A percentile compares a stretch with the other conserved stretches of the same genome.
These are phyloP conservation scores for Eudemis profundana DNA, from an alignment of 2,888 invertebrate species.

Conservation along the genomic window DNA sequence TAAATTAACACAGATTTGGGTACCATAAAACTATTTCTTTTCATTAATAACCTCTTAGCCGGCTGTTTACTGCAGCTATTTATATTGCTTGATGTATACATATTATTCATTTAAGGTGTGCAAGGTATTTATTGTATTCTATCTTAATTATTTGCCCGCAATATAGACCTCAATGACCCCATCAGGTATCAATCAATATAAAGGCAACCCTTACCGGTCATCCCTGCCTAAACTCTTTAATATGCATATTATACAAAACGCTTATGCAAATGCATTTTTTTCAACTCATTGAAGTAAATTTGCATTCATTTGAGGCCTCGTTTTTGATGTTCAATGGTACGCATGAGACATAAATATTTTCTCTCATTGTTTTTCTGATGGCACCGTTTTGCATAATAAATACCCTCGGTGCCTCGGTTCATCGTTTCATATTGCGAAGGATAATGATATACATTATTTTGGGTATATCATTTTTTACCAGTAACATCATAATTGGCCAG, in stretches of 20 bases:
- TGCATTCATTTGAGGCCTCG: conserved; percentile 75
- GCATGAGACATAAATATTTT: conserved; percentile 76
- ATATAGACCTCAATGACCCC: not conserved
- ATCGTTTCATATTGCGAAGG: conserved; percentile 29
- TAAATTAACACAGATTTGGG: too few relatives aligned
- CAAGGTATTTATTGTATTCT: not conserved
- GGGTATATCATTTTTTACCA: not conserved
- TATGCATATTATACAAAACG: conserved; percentile 63
- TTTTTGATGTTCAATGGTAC: conserved; percentile 74
- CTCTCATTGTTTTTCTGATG: conserved; percentile 63
- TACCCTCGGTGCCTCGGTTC: conserved; percentile 55
- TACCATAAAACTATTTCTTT: too few relatives aligned
- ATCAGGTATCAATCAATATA: not conserved
- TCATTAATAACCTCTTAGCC: too few relatives aligned
- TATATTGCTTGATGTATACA: too few relatives aligned
- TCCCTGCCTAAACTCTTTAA: conserved; percentile 52
- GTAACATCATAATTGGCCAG: not conserved
- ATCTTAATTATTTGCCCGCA: not conserved
- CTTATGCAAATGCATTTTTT: conserved; percentile 71
- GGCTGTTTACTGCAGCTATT: too few relatives aligned
- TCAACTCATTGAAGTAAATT: conserved; percentile 59
- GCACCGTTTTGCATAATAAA: conserved; percentile 62
- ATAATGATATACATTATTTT: conserved; percentile 17
- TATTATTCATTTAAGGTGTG: too few relatives aligned
- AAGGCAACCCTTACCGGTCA: conserved; percentile 1